A percentile compares a stretch with the other conserved stretches of the same genome.
phyloP scores from a whole-genome alignment of 2,888 invertebrate genomes.

The Gymnoscelis rufifasciata region DNA sequence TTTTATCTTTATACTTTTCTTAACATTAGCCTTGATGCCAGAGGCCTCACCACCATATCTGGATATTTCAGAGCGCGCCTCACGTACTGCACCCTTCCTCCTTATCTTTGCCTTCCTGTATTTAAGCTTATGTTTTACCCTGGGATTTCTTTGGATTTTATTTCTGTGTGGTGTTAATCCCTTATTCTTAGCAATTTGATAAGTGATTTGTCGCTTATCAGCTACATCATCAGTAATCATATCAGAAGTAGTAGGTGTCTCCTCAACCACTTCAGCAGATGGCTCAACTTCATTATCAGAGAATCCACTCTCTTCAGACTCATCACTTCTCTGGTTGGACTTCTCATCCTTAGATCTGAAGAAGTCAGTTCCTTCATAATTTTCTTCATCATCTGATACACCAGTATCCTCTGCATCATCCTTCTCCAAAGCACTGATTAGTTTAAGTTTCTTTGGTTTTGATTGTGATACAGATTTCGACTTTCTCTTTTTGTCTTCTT shows the following conservation, averaged over 20 bases:
- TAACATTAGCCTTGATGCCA: constrained; percentile 93
- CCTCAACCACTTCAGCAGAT: constrained; percentile 48
- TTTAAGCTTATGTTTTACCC: constrained; percentile 96
- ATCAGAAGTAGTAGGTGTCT: constrained; percentile 52
- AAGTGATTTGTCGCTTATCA: constrained; percentile 91
- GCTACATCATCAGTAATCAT: constrained; percentile 50
- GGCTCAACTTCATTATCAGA: constrained; percentile 60
- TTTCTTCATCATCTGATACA: constrained; percentile 67
- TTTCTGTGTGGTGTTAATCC: constrained; percentile 94
- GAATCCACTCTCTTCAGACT: constrained; percentile 68
- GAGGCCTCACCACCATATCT: constrained; percentile 95
- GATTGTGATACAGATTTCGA: constrained; percentile 43
- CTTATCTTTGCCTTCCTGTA: constrained; percentile 94
- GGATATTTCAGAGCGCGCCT: constrained; percentile 87
- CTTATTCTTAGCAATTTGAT: constrained; percentile 97
- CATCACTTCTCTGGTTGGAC: constrained; percentile 42
- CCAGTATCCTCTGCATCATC: constrained; percentile 67
- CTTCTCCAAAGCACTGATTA: constrained; percentile 57
- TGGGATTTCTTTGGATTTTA: constrained; percentile 95
- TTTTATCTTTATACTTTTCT: constrained; percentile 93
- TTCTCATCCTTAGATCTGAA: constrained; percentile 37
- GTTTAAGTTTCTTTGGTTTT: constrained; percentile 60
- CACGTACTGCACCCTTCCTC: constrained; percentile 94
- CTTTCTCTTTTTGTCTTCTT: constrained; percentile 52
- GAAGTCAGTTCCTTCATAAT: constrained; percentile 63